Evolutionary conservation across 2,797 vertebrate genomes (phyloP).

Genomic region (Mallotus villosus): DNA sequence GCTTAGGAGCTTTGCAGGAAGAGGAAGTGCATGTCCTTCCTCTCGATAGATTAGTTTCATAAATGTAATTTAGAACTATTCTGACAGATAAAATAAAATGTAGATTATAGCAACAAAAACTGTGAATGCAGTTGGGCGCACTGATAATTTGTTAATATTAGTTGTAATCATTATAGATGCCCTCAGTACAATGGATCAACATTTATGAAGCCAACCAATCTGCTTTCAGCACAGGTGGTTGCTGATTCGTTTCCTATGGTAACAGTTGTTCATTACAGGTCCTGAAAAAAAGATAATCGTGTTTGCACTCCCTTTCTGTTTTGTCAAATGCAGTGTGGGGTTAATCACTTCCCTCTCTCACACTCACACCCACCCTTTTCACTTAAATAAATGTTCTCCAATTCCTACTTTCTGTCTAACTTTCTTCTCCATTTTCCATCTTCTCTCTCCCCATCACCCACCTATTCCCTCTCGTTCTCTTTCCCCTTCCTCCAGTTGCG

Average conservation of each 20-base stretch:
- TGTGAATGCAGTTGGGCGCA: too few relatives aligned
- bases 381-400: neutral
- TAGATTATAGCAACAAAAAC: too few relatives aligned
- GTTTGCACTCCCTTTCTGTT: neutral
- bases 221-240: neutral
- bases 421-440: neutral
- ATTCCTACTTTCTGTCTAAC: neutral
- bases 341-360: neutral
- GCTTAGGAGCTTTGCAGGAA: neutral
- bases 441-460: neutral
- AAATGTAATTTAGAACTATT: too few relatives aligned
- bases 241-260: neutral
- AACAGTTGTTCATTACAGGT: neutral
- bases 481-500: constrained; percentile 78
- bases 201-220: constrained; percentile 3
- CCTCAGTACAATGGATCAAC: neutral
- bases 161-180: neutral
- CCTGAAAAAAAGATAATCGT: neutral
- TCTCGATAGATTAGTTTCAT: too few relatives aligned
- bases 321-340: neutral
- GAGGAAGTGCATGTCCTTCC: too few relatives aligned
- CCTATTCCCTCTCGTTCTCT: neutral
- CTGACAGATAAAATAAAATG: too few relatives aligned
- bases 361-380: neutral
- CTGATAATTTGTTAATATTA: neutral